Evolutionary conservation across 1,140 invertebrate species (phyloP), one percentile per base, ranked within the genome.

Genomic region (Conus betulinus): DNA sequence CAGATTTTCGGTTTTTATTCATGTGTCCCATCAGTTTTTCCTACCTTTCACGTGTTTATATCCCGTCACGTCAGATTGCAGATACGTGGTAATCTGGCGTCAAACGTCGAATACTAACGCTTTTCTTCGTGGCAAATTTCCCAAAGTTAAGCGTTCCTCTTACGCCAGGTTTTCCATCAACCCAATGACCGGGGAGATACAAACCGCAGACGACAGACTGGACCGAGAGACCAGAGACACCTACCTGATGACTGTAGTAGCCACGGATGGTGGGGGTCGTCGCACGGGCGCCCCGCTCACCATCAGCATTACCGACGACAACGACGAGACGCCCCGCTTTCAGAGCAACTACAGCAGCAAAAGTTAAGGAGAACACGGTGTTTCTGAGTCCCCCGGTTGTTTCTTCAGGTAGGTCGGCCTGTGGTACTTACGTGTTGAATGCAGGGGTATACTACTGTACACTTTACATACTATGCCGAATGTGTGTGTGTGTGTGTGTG

Each of bases 171-270:
- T 60, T 27, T 74, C 93, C 52, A 81, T 51, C 25, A 89, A 91
- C 60, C 78, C 74, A n/a, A 11, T 0, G 15, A 86, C 25, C 6
- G 84, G 84, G 6, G 84, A 67, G 1, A 53, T 87, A 20, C 20
- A 17, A 3, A 55, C 74, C 3, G 67, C 78, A 6, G 27, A 52
- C 79, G 51, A 39, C 23, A 3, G 13, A 0, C 96, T 99, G 93
- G 98, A 99, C 95, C 96, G 98, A 51, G 98, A 99, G 95, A 96
- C 97, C 51, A 96, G 98, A 20, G 96, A 97, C 0, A 96, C 97
- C 6, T 98, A 98, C 95, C 98, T 97, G 95, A 95, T 99, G 6
- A 99, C 98, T 0, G 97, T 99, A 0, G 98, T 99, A 94, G 98
- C 98, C 1, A 96, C 98, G 90, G 98, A 99, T 94, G 97, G 98